These are phyloP conservation scores for Potamilus streckersoni DNA, from an alignment of 1,140 invertebrate genomes.

Conservation along the genomic window DNA sequence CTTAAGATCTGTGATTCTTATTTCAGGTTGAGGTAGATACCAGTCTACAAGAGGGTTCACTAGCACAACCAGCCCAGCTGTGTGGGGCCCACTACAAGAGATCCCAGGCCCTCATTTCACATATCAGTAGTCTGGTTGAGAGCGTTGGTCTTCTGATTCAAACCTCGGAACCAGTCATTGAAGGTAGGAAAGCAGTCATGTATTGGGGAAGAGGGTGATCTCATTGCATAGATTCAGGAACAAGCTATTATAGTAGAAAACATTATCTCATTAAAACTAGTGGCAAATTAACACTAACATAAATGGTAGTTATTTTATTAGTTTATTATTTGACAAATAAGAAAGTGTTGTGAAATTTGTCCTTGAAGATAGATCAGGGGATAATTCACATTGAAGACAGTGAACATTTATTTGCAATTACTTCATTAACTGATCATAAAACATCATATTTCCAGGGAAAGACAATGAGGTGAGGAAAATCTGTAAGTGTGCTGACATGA, in stretches of 20 bases:
- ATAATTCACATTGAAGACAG: neutral
- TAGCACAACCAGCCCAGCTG: slow-evolving; percentile 19
- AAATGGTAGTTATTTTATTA: neutral
- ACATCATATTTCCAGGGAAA: slow-evolving; percentile 34
- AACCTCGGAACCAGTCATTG: slow-evolving; percentile 38
- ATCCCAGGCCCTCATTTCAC: slow-evolving; percentile 37
- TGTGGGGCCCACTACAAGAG: slow-evolving; percentile 38
- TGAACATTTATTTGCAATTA: neutral
- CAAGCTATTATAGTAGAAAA: neutral
- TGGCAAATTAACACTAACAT: neutral
- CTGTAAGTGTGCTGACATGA: slow-evolving; percentile 48
- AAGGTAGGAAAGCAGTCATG: slow-evolving; percentile 30
- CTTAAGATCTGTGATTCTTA: slow-evolving; percentile 1
- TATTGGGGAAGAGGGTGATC: neutral
- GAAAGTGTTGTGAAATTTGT: neutral
- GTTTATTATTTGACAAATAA: neutral
- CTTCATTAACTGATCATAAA: neutral
- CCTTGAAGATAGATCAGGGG: neutral
- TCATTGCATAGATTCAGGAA: neutral
- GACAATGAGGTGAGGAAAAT: slow-evolving; percentile 41
- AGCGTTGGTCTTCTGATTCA: slow-evolving; percentile 39
- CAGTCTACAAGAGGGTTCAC: slow-evolving; percentile 36
- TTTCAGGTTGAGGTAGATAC: slow-evolving; percentile 48
- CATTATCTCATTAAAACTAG: too few relatives aligned
- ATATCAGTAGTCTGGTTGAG: slow-evolving; percentile 48